Conservation (phyloP, 1,140 invertebrate genomes). For the Bilobella aurantiaca region DNA sequence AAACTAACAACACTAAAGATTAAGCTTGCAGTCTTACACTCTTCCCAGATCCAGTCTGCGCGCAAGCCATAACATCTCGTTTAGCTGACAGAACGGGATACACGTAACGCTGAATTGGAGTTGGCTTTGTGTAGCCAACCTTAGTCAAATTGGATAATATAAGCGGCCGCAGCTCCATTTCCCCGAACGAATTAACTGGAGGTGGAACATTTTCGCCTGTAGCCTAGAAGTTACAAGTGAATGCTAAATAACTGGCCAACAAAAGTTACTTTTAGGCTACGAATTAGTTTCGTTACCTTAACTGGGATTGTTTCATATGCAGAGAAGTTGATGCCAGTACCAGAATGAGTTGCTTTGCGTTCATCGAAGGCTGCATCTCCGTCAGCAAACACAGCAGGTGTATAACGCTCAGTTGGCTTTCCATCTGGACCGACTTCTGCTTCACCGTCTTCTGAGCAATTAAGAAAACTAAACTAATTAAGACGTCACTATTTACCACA, state of each 20-base stretch:
- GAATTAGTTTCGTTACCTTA: conserved; percentile 47
- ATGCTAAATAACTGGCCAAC: background rate
- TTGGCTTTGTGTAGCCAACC: conserved; percentile 73
- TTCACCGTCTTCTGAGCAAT: conserved; percentile 30
- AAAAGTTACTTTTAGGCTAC: background rate
- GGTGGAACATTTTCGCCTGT: conserved; percentile 55
- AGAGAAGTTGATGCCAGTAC: conserved; percentile 78
- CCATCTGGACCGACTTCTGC: conserved; percentile 35
- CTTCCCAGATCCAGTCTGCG: conserved; percentile 96
- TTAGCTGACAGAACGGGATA: conserved; percentile 69
- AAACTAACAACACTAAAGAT: background rate
- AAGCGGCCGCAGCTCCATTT: conserved; percentile 53
- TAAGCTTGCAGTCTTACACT: conserved; percentile 49
- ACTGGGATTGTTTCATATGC: conserved; percentile 71
- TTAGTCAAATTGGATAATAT: conserved; percentile 67
- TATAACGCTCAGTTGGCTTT: conserved; percentile 56
- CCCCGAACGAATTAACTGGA: conserved; percentile 58
- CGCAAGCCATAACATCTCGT: conserved; percentile 90
- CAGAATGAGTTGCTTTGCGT: conserved; percentile 55
- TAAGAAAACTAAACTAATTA: background rate
- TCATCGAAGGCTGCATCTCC: conserved; percentile 46
- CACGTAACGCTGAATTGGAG: conserved; percentile 84
- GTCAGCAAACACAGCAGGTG: conserved; percentile 63
- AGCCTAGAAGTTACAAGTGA: conserved; percentile 39
- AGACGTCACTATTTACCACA: background rate